Base-by-base conservation (phyloP, 2,888 invertebrate genomes). In the Apamea sordens region DNA sequence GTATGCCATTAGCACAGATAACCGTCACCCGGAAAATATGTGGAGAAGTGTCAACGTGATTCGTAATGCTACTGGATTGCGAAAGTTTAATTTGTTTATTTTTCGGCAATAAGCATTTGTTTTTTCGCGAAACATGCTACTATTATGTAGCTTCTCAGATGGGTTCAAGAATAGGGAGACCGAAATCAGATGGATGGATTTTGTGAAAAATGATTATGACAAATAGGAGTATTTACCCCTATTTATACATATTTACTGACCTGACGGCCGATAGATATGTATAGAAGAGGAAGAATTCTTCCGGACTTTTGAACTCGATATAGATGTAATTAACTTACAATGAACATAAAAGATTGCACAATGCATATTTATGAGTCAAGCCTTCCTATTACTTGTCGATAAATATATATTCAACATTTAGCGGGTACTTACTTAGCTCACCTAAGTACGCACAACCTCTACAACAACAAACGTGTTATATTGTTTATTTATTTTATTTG, bases 1-100 rank as follows among this genome's bases (percentile, higher is more conserved):
- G 76, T 76, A 84, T 74, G 72, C 80, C 75, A 80, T 84, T 89
- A 86, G 80, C 89, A 86, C 80, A 85, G 83, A 82, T 88, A 79
- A 41, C 53, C 71, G 73, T 73, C 69, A 70, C 68, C 65, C 70
- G 74, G 81, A 76, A 86, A 79, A 70, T 88, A 81, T 81, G 85
- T 83, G 61, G n/a, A 76, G 41, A 72, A 67, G 59, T 81, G 82
- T 76, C 85, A 74, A 61, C 73, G 67, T 53, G 24, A 85, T 50
- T 74, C 68, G 64, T 21, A 77, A 59, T 72, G n/a, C 24, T 56
- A 47, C 36, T 63, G 36, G n/a, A 56, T 84, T 77, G 53, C 61
- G 64, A 74, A 59, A 77, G 81, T 74, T 41, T 63, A 84, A 84
- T 70, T 73, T 2, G 10, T 64, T 61, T 64, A 44, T 69, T 71